A percentile compares a stretch with the other conserved stretches of the same genome.
Evolutionary conservation across 1,140 invertebrate genomes (phyloP).

Genomic region (Scylla paramamosain): DNA sequence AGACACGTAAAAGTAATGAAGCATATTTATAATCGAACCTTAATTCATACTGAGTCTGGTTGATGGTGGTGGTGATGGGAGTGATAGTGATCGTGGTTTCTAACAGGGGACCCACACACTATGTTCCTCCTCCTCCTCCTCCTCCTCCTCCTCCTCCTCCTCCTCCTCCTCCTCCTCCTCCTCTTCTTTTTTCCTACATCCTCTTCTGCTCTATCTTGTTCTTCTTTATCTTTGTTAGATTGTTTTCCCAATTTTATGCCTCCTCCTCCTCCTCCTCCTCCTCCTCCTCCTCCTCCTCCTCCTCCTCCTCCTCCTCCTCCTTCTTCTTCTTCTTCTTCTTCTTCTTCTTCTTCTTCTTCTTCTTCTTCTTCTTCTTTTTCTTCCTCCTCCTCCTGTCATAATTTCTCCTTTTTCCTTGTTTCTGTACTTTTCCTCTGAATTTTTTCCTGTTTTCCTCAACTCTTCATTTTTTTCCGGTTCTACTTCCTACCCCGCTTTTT

Average conservation of each 20-base stretch:
- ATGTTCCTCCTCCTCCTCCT: neutral
- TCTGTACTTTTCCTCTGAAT: no score
- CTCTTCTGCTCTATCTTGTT: no score
- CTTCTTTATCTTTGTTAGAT: no score
- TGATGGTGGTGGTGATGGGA: neutral
- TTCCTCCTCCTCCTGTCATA: neutral
- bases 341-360: no score
- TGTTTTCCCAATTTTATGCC: no score
- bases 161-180: neutral
- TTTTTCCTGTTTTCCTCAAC: neutral
- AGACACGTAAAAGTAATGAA: constrained; percentile 67
- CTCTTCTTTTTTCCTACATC: neutral
- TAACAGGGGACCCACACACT: neutral
- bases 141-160: neutral
- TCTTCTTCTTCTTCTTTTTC: neutral
- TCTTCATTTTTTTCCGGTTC: neutral
- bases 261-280: neutral
- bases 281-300: neutral
- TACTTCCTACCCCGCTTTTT: neutral
- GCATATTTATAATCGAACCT: constrained; percentile 65
- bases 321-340: no score
- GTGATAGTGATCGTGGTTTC: neutral
- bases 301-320: neutral
- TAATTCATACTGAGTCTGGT: constrained; percentile 56
- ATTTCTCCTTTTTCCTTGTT: neutral